A percentile compares a stretch with the other conserved stretches of the same genome.
Conservation (phyloP, 1,140 invertebrate species). For the Atta texana region DNA sequence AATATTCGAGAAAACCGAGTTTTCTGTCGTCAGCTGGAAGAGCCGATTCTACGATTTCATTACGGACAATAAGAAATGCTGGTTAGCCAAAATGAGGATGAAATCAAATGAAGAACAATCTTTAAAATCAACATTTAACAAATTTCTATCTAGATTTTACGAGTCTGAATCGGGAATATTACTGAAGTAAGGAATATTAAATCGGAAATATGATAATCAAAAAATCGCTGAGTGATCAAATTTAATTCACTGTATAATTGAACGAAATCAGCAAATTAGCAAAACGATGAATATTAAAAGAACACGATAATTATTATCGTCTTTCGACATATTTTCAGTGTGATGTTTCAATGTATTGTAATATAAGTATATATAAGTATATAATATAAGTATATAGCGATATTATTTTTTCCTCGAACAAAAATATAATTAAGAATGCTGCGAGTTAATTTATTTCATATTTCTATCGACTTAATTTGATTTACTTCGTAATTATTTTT, state of each 20-base stretch:
- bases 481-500: conserved; percentile 7
- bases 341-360: background rate
- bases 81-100: conserved; percentile 47
- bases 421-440: background rate
- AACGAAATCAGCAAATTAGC: conserved; percentile 33
- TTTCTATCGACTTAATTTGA: background rate
- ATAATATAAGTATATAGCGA: background rate
- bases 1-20: conserved; percentile 59
- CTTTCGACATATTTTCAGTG: background rate
- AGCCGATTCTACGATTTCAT: conserved; percentile 7
- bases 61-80: conserved; percentile 61
- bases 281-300: background rate
- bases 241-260: conserved; percentile 24
- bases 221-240: conserved; percentile 3
- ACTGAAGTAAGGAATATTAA: conserved; percentile 60
- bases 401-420: background rate
- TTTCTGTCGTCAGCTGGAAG: conserved; percentile 18
- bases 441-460: background rate
- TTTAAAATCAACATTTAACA: conserved; percentile 32
- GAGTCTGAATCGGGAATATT: background rate
- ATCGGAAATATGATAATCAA: conserved; percentile 24
- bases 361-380: background rate
- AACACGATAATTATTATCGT: background rate
- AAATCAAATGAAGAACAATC: conserved; percentile 53
- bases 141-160: conserved; percentile 43